Base-by-base conservation (phyloP, 2,888 invertebrate genomes). In the Microctonus brassicae region DNA sequence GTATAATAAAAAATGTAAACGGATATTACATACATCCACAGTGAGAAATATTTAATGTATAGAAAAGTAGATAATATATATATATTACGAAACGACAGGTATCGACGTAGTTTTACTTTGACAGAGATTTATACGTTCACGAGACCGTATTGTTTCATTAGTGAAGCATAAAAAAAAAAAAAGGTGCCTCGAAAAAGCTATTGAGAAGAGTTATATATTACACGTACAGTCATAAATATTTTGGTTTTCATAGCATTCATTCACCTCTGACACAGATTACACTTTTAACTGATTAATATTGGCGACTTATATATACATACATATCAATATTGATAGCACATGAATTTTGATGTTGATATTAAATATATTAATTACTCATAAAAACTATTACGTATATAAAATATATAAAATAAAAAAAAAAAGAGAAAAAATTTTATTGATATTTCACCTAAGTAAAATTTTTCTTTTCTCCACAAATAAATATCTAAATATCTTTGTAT, bases 61-160 rank as follows among this genome's bases (percentile, higher is more conserved):
- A 13, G 17, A 42, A 13, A 42, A 5, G n/a, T 5, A 42, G n/a
- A 42, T 42, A 42, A n/a, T 3, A 42, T 13, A 42, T 17, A 13
- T 42, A 3, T 3, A 13, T 42, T 13, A 42, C n/a, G 4, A 13
- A 13, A 42, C n/a, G 13, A 36, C 7, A 33, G 10, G 42, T 42
- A 42, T 42, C 42, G 42, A 42, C 3, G n/a, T 5, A 17, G 3
- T 42, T 42, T n/a, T n/a, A n/a, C n/a, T n/a, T n/a, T 2, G 13
- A 13, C 3, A 26, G 24, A 26, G 62, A 62, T 62, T 62, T 62
- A 62, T 29, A n/a, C 29, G 24, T 47, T 73, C 63, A 73, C 73
- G 69, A 75, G 68, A 47, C 72, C 53, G 73, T 72, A 78, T 80
- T 81, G 79, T 81, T 79, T 79, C 78, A 79, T 81, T 79, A 78